Percentiles rank a stretch among this genome's conserved stretches.
phyloP scores from a whole-genome alignment of 2,888 invertebrate species.

The Aleiodes alternator region DNA sequence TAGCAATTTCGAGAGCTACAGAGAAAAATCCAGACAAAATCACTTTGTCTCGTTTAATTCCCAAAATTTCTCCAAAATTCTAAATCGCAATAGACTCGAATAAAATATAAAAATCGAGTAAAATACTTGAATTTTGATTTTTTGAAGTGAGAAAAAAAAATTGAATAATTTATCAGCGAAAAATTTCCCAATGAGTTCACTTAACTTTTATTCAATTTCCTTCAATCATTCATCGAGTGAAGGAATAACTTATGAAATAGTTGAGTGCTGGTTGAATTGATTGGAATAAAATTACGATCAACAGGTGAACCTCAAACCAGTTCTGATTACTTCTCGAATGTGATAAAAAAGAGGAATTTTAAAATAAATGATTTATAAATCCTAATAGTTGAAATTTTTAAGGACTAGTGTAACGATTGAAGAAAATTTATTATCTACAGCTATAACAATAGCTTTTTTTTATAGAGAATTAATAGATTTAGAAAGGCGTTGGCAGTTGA shows the following conservation, averaged over 20 bases:
- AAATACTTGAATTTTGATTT: too few relatives aligned
- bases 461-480: not conserved
- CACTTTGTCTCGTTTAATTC: too few relatives aligned
- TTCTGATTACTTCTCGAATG: not conserved
- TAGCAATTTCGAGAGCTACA: too few relatives aligned
- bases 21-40: too few relatives aligned
- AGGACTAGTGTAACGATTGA: too few relatives aligned
- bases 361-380: not conserved
- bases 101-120: too few relatives aligned
- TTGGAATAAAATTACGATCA: slow-evolving; percentile 7
- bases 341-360: not conserved
- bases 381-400: not conserved
- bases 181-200: not conserved
- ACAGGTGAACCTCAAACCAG: slow-evolving; percentile 2
- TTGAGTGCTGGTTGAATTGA: not conserved
- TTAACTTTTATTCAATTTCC: too few relatives aligned
- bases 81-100: too few relatives aligned
- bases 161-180: not conserved
- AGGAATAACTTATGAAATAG: slow-evolving; percentile 13
- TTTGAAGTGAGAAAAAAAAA: too few relatives aligned
- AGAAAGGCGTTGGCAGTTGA: slow-evolving; percentile 1
- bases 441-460: too few relatives aligned
- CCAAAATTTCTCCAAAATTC: too few relatives aligned
- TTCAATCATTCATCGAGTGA: not conserved
- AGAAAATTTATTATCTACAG: too few relatives aligned